Evolutionary conservation across 2,797 vertebrate genomes (phyloP).

Genomic region (Fistularia tabacaria): DNA sequence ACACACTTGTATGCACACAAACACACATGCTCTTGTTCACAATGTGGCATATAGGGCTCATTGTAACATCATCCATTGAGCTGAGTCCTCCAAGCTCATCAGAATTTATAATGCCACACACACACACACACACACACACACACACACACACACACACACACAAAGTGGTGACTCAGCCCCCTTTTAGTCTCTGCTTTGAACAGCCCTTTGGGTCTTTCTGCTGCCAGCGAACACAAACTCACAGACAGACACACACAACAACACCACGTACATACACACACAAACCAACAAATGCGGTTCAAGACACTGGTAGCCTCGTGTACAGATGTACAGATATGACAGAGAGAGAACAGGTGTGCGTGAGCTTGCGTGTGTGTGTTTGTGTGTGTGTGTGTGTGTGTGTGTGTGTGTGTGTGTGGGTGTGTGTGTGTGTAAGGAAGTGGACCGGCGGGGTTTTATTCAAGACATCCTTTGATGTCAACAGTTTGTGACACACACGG

Average conservation of each 20-base stretch:
- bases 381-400: not conserved
- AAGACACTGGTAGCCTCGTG: constrained; percentile 1
- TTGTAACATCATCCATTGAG: constrained; percentile 33
- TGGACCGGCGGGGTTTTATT: constrained; percentile 2
- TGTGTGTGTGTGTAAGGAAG: not conserved
- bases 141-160: constrained; percentile 18
- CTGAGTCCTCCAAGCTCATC: constrained; percentile 40
- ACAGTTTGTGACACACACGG: constrained; percentile 22
- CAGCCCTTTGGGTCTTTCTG: constrained; percentile 13
- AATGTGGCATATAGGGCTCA: constrained; percentile 15
- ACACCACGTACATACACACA: not conserved
- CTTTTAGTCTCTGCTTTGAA: constrained; percentile 22
- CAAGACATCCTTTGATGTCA: constrained; percentile 23
- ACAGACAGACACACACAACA: not conserved
- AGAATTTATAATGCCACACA: constrained; percentile 43
- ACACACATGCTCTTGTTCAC: not conserved
- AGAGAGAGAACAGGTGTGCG: not conserved
- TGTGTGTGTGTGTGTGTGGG: not conserved
- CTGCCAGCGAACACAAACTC: constrained; percentile 1
- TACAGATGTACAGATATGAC: constrained; percentile 9
- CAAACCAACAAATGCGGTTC: not conserved
- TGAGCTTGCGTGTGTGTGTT: too few species aligned
- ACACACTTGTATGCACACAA: constrained; percentile 4
- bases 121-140: constrained; percentile 13
- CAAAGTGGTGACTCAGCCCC: constrained; percentile 31